Percentiles rank a stretch among this genome's conserved stretches.
Evolutionary conservation across 2,888 invertebrate genomes (phyloP).

Genomic region (Atethmia centrago): DNA sequence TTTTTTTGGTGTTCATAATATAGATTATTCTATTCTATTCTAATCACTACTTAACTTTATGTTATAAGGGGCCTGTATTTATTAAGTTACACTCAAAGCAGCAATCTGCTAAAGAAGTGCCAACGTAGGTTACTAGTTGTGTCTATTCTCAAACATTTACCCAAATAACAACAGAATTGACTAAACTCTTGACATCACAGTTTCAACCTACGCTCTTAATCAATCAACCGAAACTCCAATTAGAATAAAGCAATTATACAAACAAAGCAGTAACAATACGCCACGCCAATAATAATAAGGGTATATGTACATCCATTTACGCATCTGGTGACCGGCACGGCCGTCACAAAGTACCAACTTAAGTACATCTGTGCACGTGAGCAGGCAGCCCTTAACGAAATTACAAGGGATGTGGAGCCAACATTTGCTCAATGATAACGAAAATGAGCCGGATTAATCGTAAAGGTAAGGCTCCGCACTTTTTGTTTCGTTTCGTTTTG

Average conservation of each 20-base stretch:
- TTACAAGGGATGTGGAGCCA: constrained; percentile 56
- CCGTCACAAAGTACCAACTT: constrained; percentile 53
- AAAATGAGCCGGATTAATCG: constrained; percentile 50
- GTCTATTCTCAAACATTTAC: neutral
- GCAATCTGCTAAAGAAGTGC: neutral
- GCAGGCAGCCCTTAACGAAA: constrained; percentile 55
- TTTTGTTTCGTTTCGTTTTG: constrained; percentile 18
- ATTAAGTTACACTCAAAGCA: neutral
- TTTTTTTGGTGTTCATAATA: no score
- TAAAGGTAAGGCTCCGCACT: constrained; percentile 25
- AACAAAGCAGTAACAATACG: constrained; percentile 54
- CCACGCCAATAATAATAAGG: constrained; percentile 55
- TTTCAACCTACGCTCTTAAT: constrained; percentile 38
- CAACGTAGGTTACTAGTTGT: neutral
- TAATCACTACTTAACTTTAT: no score
- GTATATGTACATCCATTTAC: constrained; percentile 52
- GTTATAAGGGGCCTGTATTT: no score
- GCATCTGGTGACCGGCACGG: constrained; percentile 59
- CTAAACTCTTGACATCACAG: constrained; percentile 14
- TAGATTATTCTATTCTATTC: no score
- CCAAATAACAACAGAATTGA: neutral
- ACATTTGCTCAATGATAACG: constrained; percentile 56
- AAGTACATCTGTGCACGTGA: constrained; percentile 58
- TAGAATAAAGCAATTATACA: constrained; percentile 57
- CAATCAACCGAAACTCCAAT: constrained; percentile 42